Base-by-base conservation (phyloP, 2,888 invertebrate species). In the Meganola albula region DNA sequence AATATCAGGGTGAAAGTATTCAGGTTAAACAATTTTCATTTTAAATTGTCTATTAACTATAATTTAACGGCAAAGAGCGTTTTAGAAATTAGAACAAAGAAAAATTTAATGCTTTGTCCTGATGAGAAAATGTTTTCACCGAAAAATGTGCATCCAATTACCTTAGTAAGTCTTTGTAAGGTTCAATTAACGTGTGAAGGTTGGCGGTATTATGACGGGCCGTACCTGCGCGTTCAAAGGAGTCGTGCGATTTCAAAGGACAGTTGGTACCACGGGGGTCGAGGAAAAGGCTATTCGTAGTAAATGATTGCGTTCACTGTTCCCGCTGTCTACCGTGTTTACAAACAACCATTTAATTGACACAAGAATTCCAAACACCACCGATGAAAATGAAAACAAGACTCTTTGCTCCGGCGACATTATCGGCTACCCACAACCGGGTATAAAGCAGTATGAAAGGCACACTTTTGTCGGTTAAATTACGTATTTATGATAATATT, bases 281-380 rank as follows among this genome's bases (percentile, higher is more conserved):
- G 61, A 49, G 43, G 62, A 58, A 65, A 60, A 53, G 61, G 51
- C 55, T 53, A 60, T 76, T 77, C 71, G 58, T 54, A 67, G 77
- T 67, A 82, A 74, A 72, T 62, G 69, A 62, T 60, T 59, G 58
- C 55, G 53, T 59, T 57, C 46, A 54, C 56, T 48, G 58, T 66
- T 50, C 57, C 51, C 58, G 53, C 58, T 73, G 70, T 72, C 72
- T 61, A 48, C 45, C 48, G 46, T 79, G 73, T 79, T 74, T 79
- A 79, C 73, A 79, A 82, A 80, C 74, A 78, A 60, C 57, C 65
- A 59, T 73, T 74, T 77, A 80, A 78, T 77, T 78, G 74, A 74
- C 70, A 58, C 55, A 68, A 62, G 76, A 79, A 79, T 83, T 73
- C 63, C 65, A 77, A 80, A 76, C 79, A 79, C 46, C 48, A 63